Evolutionary conservation across 2,113 vertebrate species (phyloP).

Genomic region (Cyrtonyx montezumae): DNA sequence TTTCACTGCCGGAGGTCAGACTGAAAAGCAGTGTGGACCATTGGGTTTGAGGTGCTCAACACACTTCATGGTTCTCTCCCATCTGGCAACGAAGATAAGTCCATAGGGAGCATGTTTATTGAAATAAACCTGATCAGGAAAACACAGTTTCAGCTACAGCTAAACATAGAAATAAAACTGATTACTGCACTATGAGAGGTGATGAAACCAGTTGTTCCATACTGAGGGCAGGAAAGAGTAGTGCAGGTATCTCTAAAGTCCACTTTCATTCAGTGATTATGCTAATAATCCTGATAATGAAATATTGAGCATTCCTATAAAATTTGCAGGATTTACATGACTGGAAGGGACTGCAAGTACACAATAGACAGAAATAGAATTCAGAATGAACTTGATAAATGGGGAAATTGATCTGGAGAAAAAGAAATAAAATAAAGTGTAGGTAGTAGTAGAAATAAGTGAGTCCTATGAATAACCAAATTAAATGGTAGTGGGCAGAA

Average conservation of each 20-base stretch:
- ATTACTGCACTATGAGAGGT: neutral
- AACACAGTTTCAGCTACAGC: neutral
- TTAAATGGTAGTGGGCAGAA: neutral
- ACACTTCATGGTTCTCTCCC: neutral
- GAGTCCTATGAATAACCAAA: neutral
- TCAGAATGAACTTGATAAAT: neutral
- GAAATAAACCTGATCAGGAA: neutral
- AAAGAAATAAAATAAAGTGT: neutral
- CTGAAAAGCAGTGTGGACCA: neutral
- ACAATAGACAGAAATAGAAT: neutral
- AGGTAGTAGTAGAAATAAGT: neutral
- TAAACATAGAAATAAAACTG: neutral
- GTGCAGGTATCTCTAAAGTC: neutral
- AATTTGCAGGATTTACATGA: neutral
- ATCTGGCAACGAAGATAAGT: neutral
- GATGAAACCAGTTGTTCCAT: neutral
- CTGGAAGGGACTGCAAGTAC: neutral
- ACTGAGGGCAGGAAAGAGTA: neutral
- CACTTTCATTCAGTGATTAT: neutral
- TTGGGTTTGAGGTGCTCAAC: neutral
- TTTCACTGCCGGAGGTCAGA: neutral
- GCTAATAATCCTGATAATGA: conserved; percentile 13
- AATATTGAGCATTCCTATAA: neutral
- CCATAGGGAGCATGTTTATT: neutral
- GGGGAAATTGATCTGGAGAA: neutral